Evolutionary conservation across 2,113 vertebrate species (phyloP).

Genomic region (Ophthalmolycus amberensis): DNA sequence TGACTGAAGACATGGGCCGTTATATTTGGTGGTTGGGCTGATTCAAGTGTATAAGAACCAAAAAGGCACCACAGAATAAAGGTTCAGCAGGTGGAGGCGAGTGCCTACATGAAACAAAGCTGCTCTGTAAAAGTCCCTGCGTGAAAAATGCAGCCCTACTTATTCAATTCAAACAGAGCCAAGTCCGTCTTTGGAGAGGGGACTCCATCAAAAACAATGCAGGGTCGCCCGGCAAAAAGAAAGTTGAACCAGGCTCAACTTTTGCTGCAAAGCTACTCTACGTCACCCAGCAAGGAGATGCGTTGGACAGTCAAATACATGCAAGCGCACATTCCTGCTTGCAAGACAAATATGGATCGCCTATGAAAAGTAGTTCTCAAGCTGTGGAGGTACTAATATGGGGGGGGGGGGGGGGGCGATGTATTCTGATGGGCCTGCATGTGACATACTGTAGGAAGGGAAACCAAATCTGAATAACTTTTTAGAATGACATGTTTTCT

Average conservation of each 20-base stretch:
- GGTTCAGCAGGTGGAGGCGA: background rate
- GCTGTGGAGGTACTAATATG: too few species aligned
- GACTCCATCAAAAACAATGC: background rate
- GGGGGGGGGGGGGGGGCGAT: background rate
- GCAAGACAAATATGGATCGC: background rate
- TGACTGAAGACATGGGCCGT: background rate
- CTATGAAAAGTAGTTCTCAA: background rate
- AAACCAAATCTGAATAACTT: background rate
- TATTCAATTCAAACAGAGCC: background rate
- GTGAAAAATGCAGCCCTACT: background rate
- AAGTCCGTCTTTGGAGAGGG: background rate
- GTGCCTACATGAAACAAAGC: background rate
- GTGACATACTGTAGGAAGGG: too few species aligned
- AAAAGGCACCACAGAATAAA: background rate
- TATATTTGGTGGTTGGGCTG: background rate
- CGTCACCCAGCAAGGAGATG: too few species aligned
- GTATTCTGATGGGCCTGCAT: background rate
- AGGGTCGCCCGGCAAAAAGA: background rate
- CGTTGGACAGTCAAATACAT: background rate
- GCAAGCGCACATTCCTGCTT: background rate
- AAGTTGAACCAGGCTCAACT: too few species aligned
- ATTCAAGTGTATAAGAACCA: background rate
- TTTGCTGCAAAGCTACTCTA: background rate
- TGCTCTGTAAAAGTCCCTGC: background rate
- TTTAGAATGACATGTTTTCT: background rate